Evolutionary conservation across 2,888 invertebrate genomes (phyloP).

Genomic region (Mimumesa dahlbomi): DNA sequence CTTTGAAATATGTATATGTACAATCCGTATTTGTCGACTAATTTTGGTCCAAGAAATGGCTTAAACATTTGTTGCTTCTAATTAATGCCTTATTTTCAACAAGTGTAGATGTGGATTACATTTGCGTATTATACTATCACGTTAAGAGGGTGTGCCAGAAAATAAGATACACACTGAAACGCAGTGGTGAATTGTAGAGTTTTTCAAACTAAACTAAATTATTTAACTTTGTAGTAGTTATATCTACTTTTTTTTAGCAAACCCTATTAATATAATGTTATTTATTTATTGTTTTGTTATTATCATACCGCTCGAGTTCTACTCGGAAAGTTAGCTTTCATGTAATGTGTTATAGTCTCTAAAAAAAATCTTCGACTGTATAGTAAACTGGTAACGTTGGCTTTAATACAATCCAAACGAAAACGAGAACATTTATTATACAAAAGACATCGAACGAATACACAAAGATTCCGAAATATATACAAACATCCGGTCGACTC

Average conservation of each 20-base stretch:
- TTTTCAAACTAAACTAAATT: conserved; percentile 10
- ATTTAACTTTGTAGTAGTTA: conserved; percentile 32
- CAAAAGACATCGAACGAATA: no score
- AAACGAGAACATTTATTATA: no score
- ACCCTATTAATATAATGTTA: conserved; percentile 36
- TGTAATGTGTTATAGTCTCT: conserved; percentile 16
- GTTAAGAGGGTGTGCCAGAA: conserved; percentile 44
- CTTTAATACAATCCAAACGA: no score
- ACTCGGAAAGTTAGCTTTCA: conserved; percentile 20
- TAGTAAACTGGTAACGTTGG: conserved; percentile 57
- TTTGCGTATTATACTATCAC: conserved; percentile 41
- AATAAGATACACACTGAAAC: conserved; percentile 18
- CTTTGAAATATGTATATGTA: no score
- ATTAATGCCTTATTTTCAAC: conserved; percentile 51
- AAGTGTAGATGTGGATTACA: conserved; percentile 43
- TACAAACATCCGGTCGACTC: no score
- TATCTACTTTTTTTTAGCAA: conserved; percentile 33
- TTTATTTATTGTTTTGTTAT: conserved; percentile 2
- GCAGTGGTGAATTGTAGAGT: background rate
- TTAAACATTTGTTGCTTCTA: conserved; percentile 57
- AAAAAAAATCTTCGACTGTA: conserved; percentile 28
- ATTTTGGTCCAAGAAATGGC: no score
- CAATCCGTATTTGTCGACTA: no score
- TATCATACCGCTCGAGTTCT: background rate
- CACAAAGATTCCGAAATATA: no score